Evolutionary conservation across 2,888 invertebrate species (phyloP).

Genomic region (Sarcophaga subvicina): DNA sequence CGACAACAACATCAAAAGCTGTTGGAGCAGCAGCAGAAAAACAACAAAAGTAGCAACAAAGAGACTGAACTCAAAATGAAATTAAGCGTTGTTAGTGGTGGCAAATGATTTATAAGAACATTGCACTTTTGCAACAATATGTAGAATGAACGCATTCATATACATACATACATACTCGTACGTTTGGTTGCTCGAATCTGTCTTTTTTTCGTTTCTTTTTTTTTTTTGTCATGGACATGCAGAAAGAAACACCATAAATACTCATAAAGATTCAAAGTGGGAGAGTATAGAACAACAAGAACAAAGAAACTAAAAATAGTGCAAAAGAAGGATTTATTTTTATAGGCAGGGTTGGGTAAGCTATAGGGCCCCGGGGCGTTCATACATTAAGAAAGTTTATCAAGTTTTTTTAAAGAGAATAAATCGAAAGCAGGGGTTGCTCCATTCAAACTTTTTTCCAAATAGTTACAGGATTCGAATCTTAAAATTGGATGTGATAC

Average conservation of each 20-base stretch:
- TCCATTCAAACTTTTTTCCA: no score
- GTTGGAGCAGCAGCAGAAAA: conserved; percentile 3
- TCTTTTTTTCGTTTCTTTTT: no score
- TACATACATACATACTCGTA: background rate
- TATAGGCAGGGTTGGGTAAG: background rate
- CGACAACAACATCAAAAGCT: conserved; percentile 41
- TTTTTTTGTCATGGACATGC: conserved; percentile 34
- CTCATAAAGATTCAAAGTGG: background rate
- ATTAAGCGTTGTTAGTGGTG: conserved; percentile 61
- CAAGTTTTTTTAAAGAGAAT: no score
- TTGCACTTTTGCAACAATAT: conserved; percentile 61
- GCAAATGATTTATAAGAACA: conserved; percentile 67
- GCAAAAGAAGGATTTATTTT: background rate
- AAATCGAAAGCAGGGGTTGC: no score
- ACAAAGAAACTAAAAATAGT: conserved; percentile 7
- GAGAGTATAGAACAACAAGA: background rate
- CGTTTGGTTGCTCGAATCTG: background rate
- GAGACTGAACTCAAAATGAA: conserved; percentile 57
- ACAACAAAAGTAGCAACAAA: conserved; percentile 3
- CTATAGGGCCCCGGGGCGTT: background rate
- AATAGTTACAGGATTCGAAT: no score
- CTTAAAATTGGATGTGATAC: no score
- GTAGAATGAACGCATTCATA: background rate
- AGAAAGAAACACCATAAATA: conserved; percentile 26
- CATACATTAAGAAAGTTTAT: background rate